These are phyloP conservation scores for Tauraco hartlaubi DNA, from an alignment of 2,797 vertebrate species.

Conservation along the genomic window DNA sequence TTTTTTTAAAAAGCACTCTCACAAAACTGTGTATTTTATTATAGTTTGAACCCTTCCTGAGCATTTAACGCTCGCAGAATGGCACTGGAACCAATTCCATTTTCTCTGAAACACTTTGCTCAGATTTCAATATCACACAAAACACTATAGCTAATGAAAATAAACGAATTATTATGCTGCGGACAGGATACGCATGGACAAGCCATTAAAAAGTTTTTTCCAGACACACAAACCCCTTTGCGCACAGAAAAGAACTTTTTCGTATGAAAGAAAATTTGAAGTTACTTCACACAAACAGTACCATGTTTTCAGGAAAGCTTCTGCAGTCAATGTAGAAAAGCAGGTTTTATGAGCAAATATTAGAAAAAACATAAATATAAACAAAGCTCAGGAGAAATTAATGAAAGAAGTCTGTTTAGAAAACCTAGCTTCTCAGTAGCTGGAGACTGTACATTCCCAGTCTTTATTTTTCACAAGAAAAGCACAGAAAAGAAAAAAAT, in stretches of 20 bases:
- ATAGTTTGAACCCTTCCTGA: neutral
- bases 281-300: neutral
- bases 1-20: neutral
- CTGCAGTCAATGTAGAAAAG: neutral
- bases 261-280: neutral
- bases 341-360: neutral
- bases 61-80: neutral
- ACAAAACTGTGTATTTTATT: neutral
- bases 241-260: neutral
- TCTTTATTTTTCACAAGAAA: neutral
- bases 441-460: neutral
- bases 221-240: neutral
- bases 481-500: neutral
- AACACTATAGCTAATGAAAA: neutral
- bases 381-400: neutral
- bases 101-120: neutral
- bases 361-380: neutral
- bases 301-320: neutral
- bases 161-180: neutral
- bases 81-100: neutral
- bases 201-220: neutral
- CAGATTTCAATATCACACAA: neutral
- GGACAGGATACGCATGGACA: neutral
- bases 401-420: neutral
- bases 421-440: neutral